Percentiles rank a stretch among this genome's conserved stretches.
Conservation (phyloP, 2,888 invertebrate species). For the Coenonympha glycerion region DNA sequence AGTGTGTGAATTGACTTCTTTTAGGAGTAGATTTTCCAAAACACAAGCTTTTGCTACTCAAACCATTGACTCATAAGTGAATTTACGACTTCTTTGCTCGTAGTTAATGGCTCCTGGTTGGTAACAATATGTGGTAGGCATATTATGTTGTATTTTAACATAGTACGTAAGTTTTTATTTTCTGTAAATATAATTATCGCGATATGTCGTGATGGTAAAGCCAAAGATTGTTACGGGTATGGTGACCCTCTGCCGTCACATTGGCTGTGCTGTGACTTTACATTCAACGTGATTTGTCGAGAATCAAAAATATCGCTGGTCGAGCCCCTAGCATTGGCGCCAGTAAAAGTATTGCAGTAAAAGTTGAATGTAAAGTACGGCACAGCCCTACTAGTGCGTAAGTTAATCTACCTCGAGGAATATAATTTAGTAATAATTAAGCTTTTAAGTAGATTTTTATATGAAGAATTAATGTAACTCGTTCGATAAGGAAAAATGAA, state of each 20-base stretch:
- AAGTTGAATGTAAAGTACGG: constrained; percentile 48
- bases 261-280: constrained; percentile 47
- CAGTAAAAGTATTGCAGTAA: constrained; percentile 22
- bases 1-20: no score
- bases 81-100: constrained; percentile 40
- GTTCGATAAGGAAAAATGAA: constrained; percentile 58
- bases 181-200: constrained; percentile 66
- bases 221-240: constrained; percentile 77
- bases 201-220: constrained; percentile 76
- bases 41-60: not conserved
- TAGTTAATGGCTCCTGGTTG: constrained; percentile 44
- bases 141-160: constrained; percentile 34
- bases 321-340: constrained; percentile 11
- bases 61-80: constrained; percentile 46
- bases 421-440: constrained; percentile 64
- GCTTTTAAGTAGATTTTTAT: constrained; percentile 74
- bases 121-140: constrained; percentile 33
- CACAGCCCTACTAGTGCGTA: constrained; percentile 55
- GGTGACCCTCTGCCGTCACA: constrained; percentile 77
- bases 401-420: constrained; percentile 75
- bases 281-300: constrained; percentile 34
- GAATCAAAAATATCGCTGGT: constrained; percentile 19
- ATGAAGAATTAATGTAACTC: constrained; percentile 65
- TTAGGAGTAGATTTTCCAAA: not conserved
- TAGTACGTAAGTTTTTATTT: constrained; percentile 44